Evolutionary conservation across 1,140 invertebrate species (phyloP).

Genomic region (Scaptomyza hsui): DNA sequence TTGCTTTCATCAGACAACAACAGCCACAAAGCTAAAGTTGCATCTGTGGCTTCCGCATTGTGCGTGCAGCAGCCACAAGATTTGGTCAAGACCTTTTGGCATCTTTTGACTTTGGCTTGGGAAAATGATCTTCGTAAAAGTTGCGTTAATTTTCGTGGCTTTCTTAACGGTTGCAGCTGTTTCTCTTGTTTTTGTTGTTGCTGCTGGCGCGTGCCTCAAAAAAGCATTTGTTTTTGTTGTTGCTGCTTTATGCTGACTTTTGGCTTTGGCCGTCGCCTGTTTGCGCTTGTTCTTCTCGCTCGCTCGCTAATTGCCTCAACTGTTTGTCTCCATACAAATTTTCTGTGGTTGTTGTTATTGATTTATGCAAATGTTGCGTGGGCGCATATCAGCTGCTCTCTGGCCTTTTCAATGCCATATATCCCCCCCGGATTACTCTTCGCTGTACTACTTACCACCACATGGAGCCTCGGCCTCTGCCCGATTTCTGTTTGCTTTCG

Average conservation of each 20-base stretch:
- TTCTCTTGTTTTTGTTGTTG: constrained; percentile 2
- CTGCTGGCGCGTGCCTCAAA: constrained; percentile 52
- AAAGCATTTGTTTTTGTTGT: constrained; percentile 8
- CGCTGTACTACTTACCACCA: constrained; percentile 84
- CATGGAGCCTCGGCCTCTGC: constrained; percentile 82
- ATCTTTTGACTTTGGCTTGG: constrained; percentile 28
- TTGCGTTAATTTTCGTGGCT: constrained; percentile 55
- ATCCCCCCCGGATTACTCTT: constrained; percentile 5
- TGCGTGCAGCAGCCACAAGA: constrained; percentile 45
- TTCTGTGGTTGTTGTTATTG: constrained; percentile 6
- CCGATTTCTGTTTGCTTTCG: constrained; percentile 83
- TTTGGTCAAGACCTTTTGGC: constrained; percentile 48
- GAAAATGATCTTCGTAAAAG: constrained; percentile 16
- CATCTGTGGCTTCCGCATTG: constrained; percentile 71
- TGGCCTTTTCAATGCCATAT: constrained; percentile 34
- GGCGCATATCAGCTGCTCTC: constrained; percentile 25
- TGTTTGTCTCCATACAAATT: constrained; percentile 17
- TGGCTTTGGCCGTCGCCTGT: constrained; percentile 35
- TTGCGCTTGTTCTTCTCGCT: constrained; percentile 59
- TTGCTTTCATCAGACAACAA: constrained; percentile 60
- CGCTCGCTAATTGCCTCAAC: constrained; percentile 59
- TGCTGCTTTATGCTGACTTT: constrained; percentile 25
- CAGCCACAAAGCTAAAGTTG: constrained; percentile 11
- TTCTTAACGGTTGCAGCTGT: constrained; percentile 34
- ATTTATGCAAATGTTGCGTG: constrained; percentile 55